phyloP scores from a whole-genome alignment of 92 coral and sea anemone genomes.

The Phymanthus crucifer region DNA sequence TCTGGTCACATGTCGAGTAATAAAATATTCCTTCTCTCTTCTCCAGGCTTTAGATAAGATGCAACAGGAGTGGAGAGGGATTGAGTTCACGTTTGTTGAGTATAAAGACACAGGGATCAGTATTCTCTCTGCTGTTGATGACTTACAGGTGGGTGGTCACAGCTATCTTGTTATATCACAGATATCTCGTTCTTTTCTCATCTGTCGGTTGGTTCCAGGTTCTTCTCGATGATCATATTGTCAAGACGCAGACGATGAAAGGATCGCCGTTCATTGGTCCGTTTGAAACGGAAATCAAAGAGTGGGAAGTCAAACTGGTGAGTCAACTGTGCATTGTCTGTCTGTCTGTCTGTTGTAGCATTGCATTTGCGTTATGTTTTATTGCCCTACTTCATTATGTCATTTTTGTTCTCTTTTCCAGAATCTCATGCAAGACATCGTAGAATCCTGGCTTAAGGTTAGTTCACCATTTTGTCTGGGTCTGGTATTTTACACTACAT shows the following conservation, averaged over 20 bases:
- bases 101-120: constrained; percentile 94
- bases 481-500: background rate
- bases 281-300: constrained; percentile 84
- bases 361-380: background rate
- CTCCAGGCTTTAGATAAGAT: constrained; percentile 82
- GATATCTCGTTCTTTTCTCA: background rate
- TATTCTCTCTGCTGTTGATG: constrained; percentile 96
- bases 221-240: constrained; percentile 92
- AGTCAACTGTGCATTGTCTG: constrained; percentile 8
- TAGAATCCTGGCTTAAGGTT: constrained; percentile 97
- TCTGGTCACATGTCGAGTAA: too few relatives aligned
- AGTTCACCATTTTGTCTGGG: background rate
- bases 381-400: background rate
- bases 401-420: constrained; percentile 9
- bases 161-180: background rate
- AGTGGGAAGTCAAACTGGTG: constrained; percentile 92
- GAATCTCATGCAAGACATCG: constrained; percentile 91
- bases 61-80: constrained; percentile 84
- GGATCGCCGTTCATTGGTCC: constrained; percentile 99
- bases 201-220: constrained; percentile 43
- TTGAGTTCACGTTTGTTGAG: constrained; percentile 87
- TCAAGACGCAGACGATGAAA: constrained; percentile 96
- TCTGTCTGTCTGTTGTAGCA: too few relatives aligned
- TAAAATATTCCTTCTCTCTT: constrained; percentile 2
- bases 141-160: constrained; percentile 65